These are phyloP conservation scores for Melieria picta DNA, from an alignment of 2,888 invertebrate genomes.

Conservation along the genomic window DNA sequence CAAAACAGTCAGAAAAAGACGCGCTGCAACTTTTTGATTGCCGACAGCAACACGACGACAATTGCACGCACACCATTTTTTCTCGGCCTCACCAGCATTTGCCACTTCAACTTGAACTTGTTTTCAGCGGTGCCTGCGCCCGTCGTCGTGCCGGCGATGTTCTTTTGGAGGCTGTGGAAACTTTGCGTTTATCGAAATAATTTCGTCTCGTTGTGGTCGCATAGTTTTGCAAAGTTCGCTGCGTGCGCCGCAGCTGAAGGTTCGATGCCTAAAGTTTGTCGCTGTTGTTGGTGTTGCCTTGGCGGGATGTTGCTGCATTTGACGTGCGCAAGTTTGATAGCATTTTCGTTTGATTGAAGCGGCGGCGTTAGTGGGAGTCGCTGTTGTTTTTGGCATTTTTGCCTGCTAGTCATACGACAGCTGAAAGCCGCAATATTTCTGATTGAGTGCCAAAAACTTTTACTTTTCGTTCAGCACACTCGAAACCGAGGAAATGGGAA, in stretches of 20 bases:
- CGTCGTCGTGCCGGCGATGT: no score
- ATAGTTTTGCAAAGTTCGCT: conserved; percentile 28
- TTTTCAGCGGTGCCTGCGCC: no score
- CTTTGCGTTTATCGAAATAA: not conserved
- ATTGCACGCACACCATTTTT: no score
- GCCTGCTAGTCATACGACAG: conserved; percentile 5
- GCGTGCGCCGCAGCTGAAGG: not conserved
- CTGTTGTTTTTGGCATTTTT: conserved; percentile 20
- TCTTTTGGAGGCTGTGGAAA: no score
- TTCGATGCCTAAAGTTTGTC: not conserved
- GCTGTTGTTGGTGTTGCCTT: conserved; percentile 4
- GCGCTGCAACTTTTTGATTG: no score
- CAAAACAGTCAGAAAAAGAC: conserved; percentile 3
- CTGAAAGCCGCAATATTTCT: conserved; percentile 23
- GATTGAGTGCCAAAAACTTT: conserved; percentile 34
- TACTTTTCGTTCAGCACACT: conserved; percentile 8
- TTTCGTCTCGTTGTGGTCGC: conserved; percentile 17
- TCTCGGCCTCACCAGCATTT: no score
- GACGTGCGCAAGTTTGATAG: conserved; percentile 27
- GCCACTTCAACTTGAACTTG: no score
- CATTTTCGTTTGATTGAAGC: conserved; percentile 16
- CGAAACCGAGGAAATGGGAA: no score
- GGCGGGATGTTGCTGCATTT: conserved; percentile 18
- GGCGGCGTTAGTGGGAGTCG: no score
- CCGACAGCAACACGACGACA: no score